Evolutionary conservation across 2,113 vertebrate genomes (phyloP), one percentile per base, ranked within the genome.

Genomic region (Sinocyclocheilus rhinocerous): DNA sequence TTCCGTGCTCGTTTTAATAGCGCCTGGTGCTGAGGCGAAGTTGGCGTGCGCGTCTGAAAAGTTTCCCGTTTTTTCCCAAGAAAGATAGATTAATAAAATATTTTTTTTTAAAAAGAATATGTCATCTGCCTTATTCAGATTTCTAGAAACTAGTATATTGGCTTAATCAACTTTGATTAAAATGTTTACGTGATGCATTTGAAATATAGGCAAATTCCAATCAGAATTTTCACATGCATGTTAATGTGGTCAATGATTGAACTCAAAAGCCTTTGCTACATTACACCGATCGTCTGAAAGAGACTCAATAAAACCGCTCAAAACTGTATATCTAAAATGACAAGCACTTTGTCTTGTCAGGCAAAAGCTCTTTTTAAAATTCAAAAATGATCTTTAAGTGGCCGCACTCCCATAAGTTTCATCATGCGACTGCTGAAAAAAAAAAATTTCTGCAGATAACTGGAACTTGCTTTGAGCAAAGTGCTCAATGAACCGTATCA

Each of bases 391-490:
- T 75, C 73, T 76, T 76, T 26, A 76, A 50, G 73, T 76, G 73
- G 73, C 42, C 13, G 73, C n/a, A 76, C n/a, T 76, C 39, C 59
- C n/a, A 65, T 29, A 39, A 65, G 59, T 65, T 81, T 65, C 39
- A 81, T 81, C 59, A 81, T 65, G n/a, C 18, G 39, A 81, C 57
- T 45, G 59, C 39, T 11, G 4, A 13, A 75, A 75, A 75, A 45
- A 75, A 42, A 80, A n/a, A n/a, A n/a, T n/a, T n/a, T 81, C 33
- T 65, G 59, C 59, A 81, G 59, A 67, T 65, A 48, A 81, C 39
- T 9, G 13, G 16, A 81, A 81, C 39, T 67, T 33, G 29, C 76
- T 55, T 59, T 63, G 77, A 80, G 77, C 36, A 63, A 80, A n/a
- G 77, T 80, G 77, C 22, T 39, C 33, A 42, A 63, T 7, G 12